Evolutionary conservation across 2,888 invertebrate genomes (phyloP), one percentile per base, ranked within the genome.

Genomic region (Blastobasis adustella): DNA sequence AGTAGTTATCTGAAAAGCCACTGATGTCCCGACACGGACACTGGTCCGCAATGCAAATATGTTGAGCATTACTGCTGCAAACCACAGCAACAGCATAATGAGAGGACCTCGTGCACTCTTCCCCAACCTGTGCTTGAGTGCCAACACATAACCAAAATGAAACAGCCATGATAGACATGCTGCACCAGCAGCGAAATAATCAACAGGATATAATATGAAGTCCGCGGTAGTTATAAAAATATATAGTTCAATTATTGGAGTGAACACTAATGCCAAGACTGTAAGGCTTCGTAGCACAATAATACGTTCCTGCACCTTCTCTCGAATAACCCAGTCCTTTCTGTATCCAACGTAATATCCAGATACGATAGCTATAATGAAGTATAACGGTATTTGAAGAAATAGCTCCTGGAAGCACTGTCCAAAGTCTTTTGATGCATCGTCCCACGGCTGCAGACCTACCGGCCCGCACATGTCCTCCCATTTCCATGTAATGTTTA

Each of bases 381-480:
- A 90, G 66, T 93, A 91, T 45, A 93, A 77, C 10, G 97, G 96
- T 62, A 95, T 90, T 76, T 95, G 92, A 41, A 98, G 88, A 68
- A 92, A 93, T 49, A 96, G 79, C 78, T 95, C 92, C 78, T 96
- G 96, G 73, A 97, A 97, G 78, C 97, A 98, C 53, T 93, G 86
- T 52, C 95, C 93, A 65, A 97, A 90, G 82, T 96, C 96, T 69
- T 93, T 92, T 41, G 91, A 90, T 10, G 89, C 79, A 7, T 90
- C 87, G 66, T 93, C 90, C 91, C 95, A 94, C 37, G 94, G 91
- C 55, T 87, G 85, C 49, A 96, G 82, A 38, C 94, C 94, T 37
- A 90, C 90, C n/a, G 91, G 90, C 49, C 94, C 94, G 73, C 96
- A 96, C 67, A 95, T 90, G 55, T 92, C 91, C 56, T 91, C 91